Evolutionary conservation across 2,888 invertebrate species (phyloP), one percentile per base, ranked within the genome.

Genomic region (Dione vanillae): DNA sequence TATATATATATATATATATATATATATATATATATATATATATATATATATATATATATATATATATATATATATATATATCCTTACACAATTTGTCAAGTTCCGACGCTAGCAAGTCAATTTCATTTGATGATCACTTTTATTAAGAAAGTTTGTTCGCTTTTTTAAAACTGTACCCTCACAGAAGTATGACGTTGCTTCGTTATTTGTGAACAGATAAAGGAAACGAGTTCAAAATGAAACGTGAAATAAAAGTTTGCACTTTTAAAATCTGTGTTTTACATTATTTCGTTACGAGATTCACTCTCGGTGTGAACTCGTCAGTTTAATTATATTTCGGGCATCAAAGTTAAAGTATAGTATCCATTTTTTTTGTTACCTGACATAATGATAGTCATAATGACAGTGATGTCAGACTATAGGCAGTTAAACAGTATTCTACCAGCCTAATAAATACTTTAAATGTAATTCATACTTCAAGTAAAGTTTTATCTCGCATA

Each of bases 111-210:
- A 72, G 61, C 77, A 70, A 75, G 72, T 72, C 75, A 81, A 82
- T 85, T 84, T 78, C 76, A 78, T 81, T 81, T 84, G 82, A 84
- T 83, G 81, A 82, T 78, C 80, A 81, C 81, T 83, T 87, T 85
- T 87, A 87, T 86, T 83, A 80, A 80, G 79, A 86, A 85, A 84
- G 75, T 86, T 79, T 77, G 72, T 74, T 73, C 69, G 81, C 52
- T 81, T 80, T 83, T 83, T 82, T 82, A 83, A 80, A 82, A 78
- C 64, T 67, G 64, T 64, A 72, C 71, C 20, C 65, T 45, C 56
- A 62, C 61, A 56, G 61, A 45, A 56, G 59, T 49, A 52, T 47
- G 41, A 59, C 65, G 74, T 67, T 67, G 67, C 66, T 65, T 64
- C 64, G 67, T 65, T 65, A 65, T 65, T 62, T 51, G 64, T 62